Base-by-base conservation (phyloP, 2,888 invertebrate genomes). In the Mayetiola destructor region DNA sequence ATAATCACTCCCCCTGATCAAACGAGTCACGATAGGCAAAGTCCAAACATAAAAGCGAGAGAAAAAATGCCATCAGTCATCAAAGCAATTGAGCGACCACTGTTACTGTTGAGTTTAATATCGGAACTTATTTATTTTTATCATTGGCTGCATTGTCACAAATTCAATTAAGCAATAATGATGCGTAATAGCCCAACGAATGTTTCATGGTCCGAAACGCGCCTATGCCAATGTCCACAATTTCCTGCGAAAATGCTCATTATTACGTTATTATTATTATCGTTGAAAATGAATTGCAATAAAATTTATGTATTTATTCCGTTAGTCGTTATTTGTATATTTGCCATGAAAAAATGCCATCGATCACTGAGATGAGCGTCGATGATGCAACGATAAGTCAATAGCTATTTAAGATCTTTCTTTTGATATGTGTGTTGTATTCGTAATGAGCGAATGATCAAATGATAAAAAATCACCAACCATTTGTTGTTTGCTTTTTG, bases 81-180 rank as follows among this genome's bases (percentile, higher is more conserved):
- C 14, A 36, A 36, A 12, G 36, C 5, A 12, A 12, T 37, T 12
- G 14, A 14, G 14, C 37, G 16, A 23, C 27, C 9, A 48, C 42
- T 42, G 23, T 23, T 42, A 12, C 27, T 27, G 12, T 6, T 48
- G 48, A n/a, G n/a, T n/a, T n/a, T n/a, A n/a, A n/a, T n/a, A n/a
- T n/a, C n/a, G n/a, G n/a, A n/a, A n/a, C 27, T 27, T 27, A 48
- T 48, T 48, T 27, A 48, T 48, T 48, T 48, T 48, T 48, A 48
- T 48, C n/a, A 48, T 48, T 48, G 23, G 48, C 48, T n/a, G 48
- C 48, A 48, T 27, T 48, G 48, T 48, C 23, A 48, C 16, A 48
- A 27, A n/a, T n/a, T 48, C 27, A 48, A 27, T 48, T 27, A 48
- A 48, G 48, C 48, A 48, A 48, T 48, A 27, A 48, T 48, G 48